These are phyloP conservation scores for Tyrannus savana DNA, from an alignment of 2,113 vertebrate genomes.

Conservation along the genomic window DNA sequence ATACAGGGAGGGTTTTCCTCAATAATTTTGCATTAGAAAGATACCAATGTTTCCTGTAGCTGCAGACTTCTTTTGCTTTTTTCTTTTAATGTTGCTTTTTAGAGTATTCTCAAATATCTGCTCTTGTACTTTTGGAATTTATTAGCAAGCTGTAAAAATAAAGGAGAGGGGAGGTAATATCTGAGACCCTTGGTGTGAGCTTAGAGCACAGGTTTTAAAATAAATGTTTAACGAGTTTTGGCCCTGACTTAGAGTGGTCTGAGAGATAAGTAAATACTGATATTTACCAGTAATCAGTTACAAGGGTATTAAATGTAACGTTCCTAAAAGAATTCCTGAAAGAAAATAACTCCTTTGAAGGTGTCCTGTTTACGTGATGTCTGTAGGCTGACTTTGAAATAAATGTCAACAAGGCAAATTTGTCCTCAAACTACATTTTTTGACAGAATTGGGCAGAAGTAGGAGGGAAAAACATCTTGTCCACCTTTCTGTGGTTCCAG, in stretches of 20 bases:
- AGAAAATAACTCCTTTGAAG: background rate
- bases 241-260: background rate
- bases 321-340: background rate
- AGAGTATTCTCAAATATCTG: background rate
- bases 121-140: background rate
- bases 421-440: background rate
- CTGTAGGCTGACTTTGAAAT: background rate
- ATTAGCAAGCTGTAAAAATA: background rate
- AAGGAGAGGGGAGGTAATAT: background rate
- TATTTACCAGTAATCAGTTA: background rate
- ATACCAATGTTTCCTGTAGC: background rate
- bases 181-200: background rate
- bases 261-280: background rate
- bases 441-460: background rate
- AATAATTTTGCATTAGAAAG: background rate
- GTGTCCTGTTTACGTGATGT: background rate
- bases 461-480: background rate
- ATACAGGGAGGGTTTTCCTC: background rate
- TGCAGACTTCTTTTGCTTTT: background rate
- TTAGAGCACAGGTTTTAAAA: background rate
- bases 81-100: background rate
- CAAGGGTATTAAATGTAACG: background rate
- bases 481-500: background rate
- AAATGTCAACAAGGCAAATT: background rate
- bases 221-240: background rate